These are phyloP conservation scores for Corythaeola cristata DNA, from an alignment of 2,113 vertebrate genomes.

Conservation along the genomic window DNA sequence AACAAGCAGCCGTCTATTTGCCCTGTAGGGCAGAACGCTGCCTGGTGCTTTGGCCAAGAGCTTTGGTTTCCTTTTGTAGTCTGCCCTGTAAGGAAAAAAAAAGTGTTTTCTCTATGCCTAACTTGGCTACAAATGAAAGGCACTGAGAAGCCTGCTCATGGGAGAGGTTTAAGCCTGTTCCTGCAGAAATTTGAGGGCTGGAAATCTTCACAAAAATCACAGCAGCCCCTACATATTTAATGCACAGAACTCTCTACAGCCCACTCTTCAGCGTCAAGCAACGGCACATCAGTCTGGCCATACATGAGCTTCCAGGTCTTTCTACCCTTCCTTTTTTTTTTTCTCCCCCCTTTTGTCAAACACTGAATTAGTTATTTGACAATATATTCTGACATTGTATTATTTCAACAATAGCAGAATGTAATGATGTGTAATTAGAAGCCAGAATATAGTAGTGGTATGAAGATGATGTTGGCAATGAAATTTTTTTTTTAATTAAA, in stretches of 20 bases:
- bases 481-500: not conserved
- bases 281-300: not conserved
- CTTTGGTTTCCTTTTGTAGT: not conserved
- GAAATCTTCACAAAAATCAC: not conserved
- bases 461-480: not conserved
- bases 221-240: not conserved
- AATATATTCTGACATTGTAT: not conserved
- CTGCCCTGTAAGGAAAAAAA: not conserved
- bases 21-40: not conserved
- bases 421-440: conserved; percentile 4
- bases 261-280: not conserved
- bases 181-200: not conserved
- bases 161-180: not conserved
- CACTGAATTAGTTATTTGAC: conserved; percentile 1
- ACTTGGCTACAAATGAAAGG: not conserved
- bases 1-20: accelerated
- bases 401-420: conserved; percentile 2
- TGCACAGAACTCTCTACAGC: not conserved
- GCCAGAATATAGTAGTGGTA: not conserved
- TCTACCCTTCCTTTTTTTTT: not conserved
- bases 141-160: not conserved
- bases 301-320: not conserved
- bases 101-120: not conserved
- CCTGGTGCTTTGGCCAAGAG: not conserved
- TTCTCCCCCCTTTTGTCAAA: not conserved